Evolutionary conservation across 2,797 vertebrate species (phyloP).

Genomic region (Spondyliosoma cantharus): DNA sequence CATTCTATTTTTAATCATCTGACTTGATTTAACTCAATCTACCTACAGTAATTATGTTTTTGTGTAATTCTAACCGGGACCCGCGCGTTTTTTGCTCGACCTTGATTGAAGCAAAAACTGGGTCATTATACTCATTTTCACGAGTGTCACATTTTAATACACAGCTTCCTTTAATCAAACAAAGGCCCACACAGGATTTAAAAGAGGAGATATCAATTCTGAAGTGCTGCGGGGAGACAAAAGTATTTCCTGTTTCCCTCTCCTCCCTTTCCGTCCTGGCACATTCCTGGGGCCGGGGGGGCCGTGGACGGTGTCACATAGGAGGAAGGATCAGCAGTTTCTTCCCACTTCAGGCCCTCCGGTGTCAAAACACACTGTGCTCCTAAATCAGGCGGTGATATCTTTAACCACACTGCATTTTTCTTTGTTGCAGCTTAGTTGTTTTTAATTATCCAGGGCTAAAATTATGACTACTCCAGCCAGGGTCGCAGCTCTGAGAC

Average conservation of each 20-base stretch:
- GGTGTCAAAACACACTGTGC: constrained; percentile 63
- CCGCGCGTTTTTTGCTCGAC: constrained; percentile 40
- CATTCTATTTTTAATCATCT: constrained; percentile 51
- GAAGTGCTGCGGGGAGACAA: constrained; percentile 70
- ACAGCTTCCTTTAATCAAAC: constrained; percentile 57
- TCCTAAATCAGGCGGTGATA: constrained; percentile 53
- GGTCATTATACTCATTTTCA: constrained; percentile 23
- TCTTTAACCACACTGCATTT: constrained; percentile 58
- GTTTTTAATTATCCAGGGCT: constrained; percentile 51
- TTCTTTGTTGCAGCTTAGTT: constrained; percentile 58
- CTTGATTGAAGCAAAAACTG: constrained; percentile 51
- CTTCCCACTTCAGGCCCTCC: constrained; percentile 59
- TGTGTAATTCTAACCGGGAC: constrained; percentile 39
- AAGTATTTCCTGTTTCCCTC: constrained; percentile 79
- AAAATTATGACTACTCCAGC: neutral
- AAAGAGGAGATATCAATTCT: constrained; percentile 52
- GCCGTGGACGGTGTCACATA: constrained; percentile 61
- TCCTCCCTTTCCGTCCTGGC: constrained; percentile 71
- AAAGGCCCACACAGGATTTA: constrained; percentile 53
- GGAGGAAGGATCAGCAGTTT: constrained; percentile 80
- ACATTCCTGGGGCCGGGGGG: constrained; percentile 76
- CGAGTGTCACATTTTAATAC: constrained; percentile 49
- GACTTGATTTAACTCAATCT: constrained; percentile 55
- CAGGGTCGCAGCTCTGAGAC: constrained; percentile 13
- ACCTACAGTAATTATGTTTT: constrained; percentile 63